Evolutionary conservation across 2,797 vertebrate genomes (phyloP).

Genomic region (Muraenolepis orangiensis): DNA sequence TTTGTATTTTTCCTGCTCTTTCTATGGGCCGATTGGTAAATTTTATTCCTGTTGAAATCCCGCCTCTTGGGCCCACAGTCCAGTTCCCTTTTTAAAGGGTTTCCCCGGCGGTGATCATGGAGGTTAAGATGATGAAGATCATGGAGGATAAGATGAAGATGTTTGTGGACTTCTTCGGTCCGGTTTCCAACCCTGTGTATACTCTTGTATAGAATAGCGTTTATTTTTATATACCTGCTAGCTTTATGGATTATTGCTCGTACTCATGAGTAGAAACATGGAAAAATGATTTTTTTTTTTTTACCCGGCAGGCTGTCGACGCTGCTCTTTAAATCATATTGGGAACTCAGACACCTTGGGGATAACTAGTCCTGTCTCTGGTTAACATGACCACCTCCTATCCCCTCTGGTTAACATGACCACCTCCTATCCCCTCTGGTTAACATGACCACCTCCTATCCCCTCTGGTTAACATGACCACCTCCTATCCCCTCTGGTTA

Average conservation of each 20-base stretch:
- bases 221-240: slow-evolving; percentile 64
- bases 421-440: background rate
- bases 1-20: slow-evolving; percentile 44
- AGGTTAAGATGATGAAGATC: too few species aligned
- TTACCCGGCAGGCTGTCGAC: background rate
- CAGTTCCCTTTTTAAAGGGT: too few species aligned
- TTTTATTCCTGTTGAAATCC: too few species aligned
- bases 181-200: slow-evolving; percentile 23
- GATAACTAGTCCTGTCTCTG: too few species aligned
- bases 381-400: too few species aligned
- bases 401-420: slow-evolving; percentile 9
- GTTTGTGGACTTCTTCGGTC: slow-evolving; percentile 5
- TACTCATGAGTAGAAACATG: slow-evolving; percentile 8
- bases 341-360: background rate
- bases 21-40: background rate
- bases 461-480: slow-evolving; percentile 8
- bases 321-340: background rate
- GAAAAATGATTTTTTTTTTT: background rate
- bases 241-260: slow-evolving; percentile 56
- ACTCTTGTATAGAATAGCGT: slow-evolving; percentile 65
- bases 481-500: background rate
- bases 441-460: slow-evolving; percentile 9
- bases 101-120: too few species aligned
- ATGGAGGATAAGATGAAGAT: background rate
- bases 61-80: too few species aligned